A percentile compares a stretch with the other conserved stretches of the same genome.
phyloP scores from a whole-genome alignment of 2,888 invertebrate genomes.

The Helobdella robusta region DNA sequence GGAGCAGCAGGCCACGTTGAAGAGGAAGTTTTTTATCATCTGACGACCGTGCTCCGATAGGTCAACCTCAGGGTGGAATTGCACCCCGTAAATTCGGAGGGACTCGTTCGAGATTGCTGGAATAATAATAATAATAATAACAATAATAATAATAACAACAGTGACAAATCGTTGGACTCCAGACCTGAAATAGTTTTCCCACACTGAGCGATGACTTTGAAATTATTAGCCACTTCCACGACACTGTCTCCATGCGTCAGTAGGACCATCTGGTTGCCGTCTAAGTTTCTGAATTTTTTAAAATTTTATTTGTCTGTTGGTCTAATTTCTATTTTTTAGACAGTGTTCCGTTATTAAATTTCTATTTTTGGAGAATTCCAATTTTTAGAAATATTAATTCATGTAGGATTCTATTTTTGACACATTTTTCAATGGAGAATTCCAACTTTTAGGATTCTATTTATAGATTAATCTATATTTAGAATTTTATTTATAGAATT shows the following conservation, averaged over 20 bases:
- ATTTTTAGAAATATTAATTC: no score
- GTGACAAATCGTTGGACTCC: neutral
- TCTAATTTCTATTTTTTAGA: no score
- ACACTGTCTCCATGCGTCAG: constrained; percentile 96
- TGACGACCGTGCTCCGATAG: constrained; percentile 78
- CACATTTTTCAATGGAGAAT: no score
- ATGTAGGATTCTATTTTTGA: no score
- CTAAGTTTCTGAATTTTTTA: constrained; percentile 62
- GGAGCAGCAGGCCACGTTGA: constrained; percentile 74
- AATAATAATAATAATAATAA: neutral
- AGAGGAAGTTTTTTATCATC: constrained; percentile 89
- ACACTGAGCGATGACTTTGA: constrained; percentile 68
- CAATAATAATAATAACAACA: neutral
- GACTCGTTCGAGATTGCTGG: constrained; percentile 80
- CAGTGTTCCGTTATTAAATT: no score
- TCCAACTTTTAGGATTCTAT: no score
- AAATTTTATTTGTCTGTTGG: no score
- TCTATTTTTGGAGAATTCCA: no score
- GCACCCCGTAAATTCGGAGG: constrained; percentile 69
- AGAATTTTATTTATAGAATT: no score
- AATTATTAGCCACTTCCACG: constrained; percentile 76
- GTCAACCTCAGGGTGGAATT: constrained; percentile 98
- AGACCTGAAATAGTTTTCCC: constrained; percentile 49
- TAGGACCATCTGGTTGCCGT: constrained; percentile 76
- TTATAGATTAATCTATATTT: no score